Percentiles rank a stretch among this genome's conserved stretches.
Evolutionary conservation across 2,888 invertebrate genomes (phyloP).

Genomic region (Tenodera sinensis): DNA sequence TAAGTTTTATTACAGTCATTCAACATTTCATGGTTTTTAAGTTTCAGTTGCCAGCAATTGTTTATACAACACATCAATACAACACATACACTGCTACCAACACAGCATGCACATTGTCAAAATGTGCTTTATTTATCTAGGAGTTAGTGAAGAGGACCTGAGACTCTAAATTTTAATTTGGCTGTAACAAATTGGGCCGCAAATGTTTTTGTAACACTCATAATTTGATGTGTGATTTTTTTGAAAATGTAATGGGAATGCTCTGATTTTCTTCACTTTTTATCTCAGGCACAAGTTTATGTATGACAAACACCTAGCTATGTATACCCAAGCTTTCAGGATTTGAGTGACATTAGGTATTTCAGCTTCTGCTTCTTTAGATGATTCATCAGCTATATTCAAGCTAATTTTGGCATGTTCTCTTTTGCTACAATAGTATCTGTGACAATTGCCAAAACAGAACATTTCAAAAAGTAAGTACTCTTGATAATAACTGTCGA

Average conservation of each 20-base stretch:
- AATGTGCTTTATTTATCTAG: neutral
- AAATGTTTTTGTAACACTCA: neutral
- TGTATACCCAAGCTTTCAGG: neutral
- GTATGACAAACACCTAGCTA: neutral
- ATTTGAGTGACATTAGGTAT: neutral
- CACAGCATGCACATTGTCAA: neutral
- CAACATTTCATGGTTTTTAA: neutral
- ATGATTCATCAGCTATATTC: neutral
- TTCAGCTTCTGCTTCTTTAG: neutral
- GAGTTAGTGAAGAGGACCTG: neutral
- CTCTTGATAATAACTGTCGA: neutral
- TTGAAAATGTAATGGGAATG: neutral
- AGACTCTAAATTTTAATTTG: neutral
- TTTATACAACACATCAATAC: neutral
- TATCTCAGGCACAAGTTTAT: neutral
- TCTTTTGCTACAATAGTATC: neutral
- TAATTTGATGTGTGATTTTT: neutral
- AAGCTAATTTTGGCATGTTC: neutral
- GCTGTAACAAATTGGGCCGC: neutral
- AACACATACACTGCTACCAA: neutral
- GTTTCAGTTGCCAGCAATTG: neutral
- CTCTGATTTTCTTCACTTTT: neutral
- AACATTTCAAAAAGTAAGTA: neutral
- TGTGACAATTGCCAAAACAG: neutral
- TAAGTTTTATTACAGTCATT: neutral